A percentile compares a stretch with the other conserved stretches of the same genome.
Conservation (phyloP, 2,113 vertebrate genomes). For the Varanus salvator region DNA sequence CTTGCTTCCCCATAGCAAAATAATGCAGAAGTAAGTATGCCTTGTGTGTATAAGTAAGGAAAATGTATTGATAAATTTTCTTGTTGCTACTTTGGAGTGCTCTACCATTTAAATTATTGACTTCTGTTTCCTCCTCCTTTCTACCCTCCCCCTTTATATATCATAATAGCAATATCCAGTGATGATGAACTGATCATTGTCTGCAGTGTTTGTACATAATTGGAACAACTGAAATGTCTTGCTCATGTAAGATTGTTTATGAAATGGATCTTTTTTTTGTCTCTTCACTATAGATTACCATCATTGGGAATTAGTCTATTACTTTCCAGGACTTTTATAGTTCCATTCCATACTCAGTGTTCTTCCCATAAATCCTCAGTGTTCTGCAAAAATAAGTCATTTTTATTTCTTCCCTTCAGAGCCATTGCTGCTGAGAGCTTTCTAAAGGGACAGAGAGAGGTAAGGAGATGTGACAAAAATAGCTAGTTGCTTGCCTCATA, state of each 20-base stretch:
- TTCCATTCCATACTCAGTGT: slow-evolving; percentile 79
- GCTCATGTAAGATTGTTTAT: slow-evolving; percentile 78
- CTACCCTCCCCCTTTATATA: slow-evolving; percentile 73
- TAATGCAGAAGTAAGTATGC: slow-evolving; percentile 34
- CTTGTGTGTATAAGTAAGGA: slow-evolving; percentile 59
- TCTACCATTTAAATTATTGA: slow-evolving; percentile 69
- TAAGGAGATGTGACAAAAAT: slow-evolving; percentile 63
- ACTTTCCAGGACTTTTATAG: slow-evolving; percentile 77
- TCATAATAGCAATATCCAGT: slow-evolving; percentile 74
- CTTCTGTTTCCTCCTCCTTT: slow-evolving; percentile 73
- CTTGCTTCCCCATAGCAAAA: slow-evolving; percentile 58
- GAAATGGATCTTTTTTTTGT: slow-evolving; percentile 80
- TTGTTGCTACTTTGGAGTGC: slow-evolving; percentile 34
- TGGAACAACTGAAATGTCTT: slow-evolving; percentile 77
- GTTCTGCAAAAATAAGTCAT: slow-evolving; percentile 76
- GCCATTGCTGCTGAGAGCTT: slow-evolving; percentile 91
- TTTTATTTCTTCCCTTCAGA: slow-evolving; percentile 85
- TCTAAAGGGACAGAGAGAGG: slow-evolving; percentile 90
- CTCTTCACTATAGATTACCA: slow-evolving; percentile 78
- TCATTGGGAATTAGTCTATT: slow-evolving; percentile 80
- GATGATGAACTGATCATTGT: slow-evolving; percentile 79
- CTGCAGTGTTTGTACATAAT: slow-evolving; percentile 78
- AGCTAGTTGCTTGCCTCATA: slow-evolving; percentile 9
- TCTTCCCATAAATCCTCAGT: slow-evolving; percentile 70
- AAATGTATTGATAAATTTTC: slow-evolving; percentile 62